phyloP scores from a whole-genome alignment of 2,797 vertebrate species.

The Hyperoplus immaculatus region DNA sequence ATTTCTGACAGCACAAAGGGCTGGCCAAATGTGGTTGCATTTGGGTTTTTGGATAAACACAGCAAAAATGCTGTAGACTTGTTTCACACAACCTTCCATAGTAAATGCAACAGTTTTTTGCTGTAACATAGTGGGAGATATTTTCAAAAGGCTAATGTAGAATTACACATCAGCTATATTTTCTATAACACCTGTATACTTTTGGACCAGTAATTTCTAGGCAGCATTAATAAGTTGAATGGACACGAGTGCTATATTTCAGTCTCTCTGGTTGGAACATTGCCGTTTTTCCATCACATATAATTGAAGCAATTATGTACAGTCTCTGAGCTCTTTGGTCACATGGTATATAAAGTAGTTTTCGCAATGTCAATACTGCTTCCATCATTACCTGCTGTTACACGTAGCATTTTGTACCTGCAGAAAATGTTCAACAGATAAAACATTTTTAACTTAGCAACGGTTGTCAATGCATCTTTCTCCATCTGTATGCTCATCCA shows the following conservation, averaged over 20 bases:
- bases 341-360: conserved; percentile 9
- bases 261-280: background rate
- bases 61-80: background rate
- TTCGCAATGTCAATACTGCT: background rate
- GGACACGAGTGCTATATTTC: background rate
- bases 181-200: too few relatives aligned
- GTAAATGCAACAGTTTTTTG: background rate
- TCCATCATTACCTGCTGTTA: conserved; percentile 17
- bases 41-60: background rate
- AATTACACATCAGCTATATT: background rate
- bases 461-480: background rate
- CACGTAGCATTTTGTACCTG: conserved; percentile 1
- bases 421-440: background rate
- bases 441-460: background rate
- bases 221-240: background rate
- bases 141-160: background rate
- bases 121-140: too few relatives aligned
- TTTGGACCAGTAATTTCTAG: background rate
- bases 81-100: background rate
- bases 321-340: conserved; percentile 19
- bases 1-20: background rate
- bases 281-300: background rate
- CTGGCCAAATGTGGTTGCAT: background rate
- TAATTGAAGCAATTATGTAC: conserved; percentile 32
- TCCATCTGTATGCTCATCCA: background rate